Base-by-base conservation (phyloP, 2,888 invertebrate genomes). In the Diploptera punctata region DNA sequence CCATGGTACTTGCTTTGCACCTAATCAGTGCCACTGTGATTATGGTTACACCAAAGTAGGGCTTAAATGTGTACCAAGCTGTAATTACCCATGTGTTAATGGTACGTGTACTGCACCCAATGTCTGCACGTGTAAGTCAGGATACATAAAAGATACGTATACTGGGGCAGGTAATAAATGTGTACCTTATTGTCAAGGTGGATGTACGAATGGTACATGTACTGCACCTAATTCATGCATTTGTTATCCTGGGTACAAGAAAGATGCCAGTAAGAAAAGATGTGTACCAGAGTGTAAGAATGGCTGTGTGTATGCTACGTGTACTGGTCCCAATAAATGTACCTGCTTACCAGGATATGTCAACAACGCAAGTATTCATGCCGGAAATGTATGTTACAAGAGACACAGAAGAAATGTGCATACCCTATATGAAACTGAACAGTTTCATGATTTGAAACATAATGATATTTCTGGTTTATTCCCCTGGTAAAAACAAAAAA, bases 1-100 rank as follows among this genome's bases (percentile, higher is more conserved):
- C 0, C 87, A 89, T 77, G 86, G 86, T 1, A 77, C 75, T 0
- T 88, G 88, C 76, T 78, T 83, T 0, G 83, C 83, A 0, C 86
- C 87, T 0, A 82, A 86, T 60, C 81, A 79, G 0, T 87, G 86
- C 74, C 76, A 82, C 72, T 87, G 68, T 54, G n/a, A 68, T 19
- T 16, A 24, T n/a, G 38, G 38, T 5, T 38, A 38, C 38, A 5
- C 5, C 5, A 5, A 9, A 9, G 38, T 38, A 13, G 38, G 38
- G 7, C 5, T 5, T 13, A 38, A 9, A 5, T 38, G 38, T 13
- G 13, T 9, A 38, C 38, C 38, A 5, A 9, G 5, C 13, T 38
- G 38, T 13, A 38, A 38, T 38, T 5, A 13, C 13, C 7, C 7
- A 13, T 38, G 38, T 38, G 38, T 38, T 13, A 38, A 38, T 13